Conservation (phyloP, 2,113 vertebrate species). For the Aspiorhynchus laticeps region DNA sequence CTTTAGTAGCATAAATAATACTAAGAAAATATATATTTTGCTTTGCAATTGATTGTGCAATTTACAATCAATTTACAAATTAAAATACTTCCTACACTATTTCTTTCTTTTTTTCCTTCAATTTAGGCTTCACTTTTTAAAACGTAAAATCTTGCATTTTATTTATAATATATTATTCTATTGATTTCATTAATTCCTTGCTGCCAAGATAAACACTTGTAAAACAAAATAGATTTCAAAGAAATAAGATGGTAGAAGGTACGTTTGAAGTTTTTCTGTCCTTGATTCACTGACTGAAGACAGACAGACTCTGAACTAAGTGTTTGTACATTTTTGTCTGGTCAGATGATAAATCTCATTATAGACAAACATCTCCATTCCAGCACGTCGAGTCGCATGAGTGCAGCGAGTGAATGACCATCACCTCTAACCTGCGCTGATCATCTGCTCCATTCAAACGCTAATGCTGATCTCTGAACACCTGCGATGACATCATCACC, state of each 20-base stretch:
- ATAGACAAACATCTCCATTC: not conserved
- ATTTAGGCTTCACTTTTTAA: too few species aligned
- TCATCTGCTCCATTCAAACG: constrained; percentile 71
- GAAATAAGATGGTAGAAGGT: not conserved
- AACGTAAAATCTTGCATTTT: too few species aligned
- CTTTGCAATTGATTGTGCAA: too few species aligned
- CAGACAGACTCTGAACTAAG: not conserved
- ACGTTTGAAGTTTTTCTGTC: not conserved
- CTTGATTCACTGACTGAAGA: not conserved
- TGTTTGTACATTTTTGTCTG: not conserved
- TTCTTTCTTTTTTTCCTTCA: too few species aligned
- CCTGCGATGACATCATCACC: constrained; percentile 70
- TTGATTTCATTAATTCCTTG: too few species aligned
- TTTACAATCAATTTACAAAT: too few species aligned
- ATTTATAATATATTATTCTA: too few species aligned
- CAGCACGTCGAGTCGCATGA: too few species aligned
- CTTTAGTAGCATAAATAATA: too few species aligned
- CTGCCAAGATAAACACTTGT: too few species aligned
- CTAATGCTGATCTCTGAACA: constrained; percentile 73
- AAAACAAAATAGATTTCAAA: not conserved
- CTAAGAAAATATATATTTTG: too few species aligned
- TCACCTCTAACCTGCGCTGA: constrained; percentile 41
- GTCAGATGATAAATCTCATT: not conserved
- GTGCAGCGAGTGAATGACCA: not conserved
- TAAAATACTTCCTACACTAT: too few species aligned